phyloP scores from a whole-genome alignment of 2,113 vertebrate species.

The Leucopsar rothschildi region DNA sequence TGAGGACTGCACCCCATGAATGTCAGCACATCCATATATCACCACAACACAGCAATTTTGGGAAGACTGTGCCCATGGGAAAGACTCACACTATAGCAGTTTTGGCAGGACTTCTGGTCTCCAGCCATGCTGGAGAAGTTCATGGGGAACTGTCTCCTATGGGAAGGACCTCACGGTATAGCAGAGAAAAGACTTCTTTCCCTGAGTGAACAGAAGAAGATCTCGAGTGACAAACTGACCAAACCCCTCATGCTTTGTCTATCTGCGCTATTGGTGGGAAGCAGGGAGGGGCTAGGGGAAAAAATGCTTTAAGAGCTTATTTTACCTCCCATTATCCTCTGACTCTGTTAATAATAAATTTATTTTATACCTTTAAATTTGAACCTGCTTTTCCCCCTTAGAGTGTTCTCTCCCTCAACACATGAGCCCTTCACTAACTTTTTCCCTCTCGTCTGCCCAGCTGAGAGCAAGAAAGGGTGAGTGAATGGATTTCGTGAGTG shows the following conservation, averaged over 20 bases:
- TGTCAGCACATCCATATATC: too few relatives aligned
- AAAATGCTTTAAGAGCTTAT: neutral
- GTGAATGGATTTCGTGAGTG: neutral
- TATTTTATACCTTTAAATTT: neutral
- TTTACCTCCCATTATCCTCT: neutral
- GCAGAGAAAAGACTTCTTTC: neutral
- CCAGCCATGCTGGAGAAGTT: too few relatives aligned
- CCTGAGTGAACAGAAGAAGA: neutral
- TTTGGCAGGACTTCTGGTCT: neutral
- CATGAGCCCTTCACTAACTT: neutral
- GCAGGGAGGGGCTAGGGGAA: neutral
- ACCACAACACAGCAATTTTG: neutral
- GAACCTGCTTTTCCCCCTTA: neutral
- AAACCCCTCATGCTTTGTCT: neutral
- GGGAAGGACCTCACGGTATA: accelerated
- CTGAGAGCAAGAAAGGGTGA: neutral
- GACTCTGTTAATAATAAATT: neutral
- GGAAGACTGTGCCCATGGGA: neutral
- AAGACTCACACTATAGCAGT: neutral
- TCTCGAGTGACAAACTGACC: accelerated
- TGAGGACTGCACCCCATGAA: too few relatives aligned
- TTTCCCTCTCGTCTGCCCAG: neutral
- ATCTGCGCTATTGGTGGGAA: accelerated
- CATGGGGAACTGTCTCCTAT: neutral
- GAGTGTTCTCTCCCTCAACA: neutral